phyloP scores from a whole-genome alignment of 1,140 invertebrate species.

The Popillia japonica region DNA sequence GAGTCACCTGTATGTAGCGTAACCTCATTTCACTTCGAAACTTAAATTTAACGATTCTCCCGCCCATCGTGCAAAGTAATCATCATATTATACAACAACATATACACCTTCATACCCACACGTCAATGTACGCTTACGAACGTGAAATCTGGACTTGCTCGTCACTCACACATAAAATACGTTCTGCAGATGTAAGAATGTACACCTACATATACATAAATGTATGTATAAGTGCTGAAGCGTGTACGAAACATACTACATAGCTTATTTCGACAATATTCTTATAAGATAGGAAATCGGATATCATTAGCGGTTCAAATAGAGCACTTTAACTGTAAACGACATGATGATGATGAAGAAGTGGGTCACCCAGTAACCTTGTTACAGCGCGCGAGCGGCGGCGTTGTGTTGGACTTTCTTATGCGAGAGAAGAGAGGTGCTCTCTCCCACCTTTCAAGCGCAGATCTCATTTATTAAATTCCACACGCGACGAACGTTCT shows the following conservation, averaged over 20 bases:
- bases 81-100: not conserved
- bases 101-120: not conserved
- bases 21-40: slow-evolving; percentile 3
- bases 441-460: slow-evolving; percentile 20
- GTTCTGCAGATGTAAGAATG: too few species aligned
- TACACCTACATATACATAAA: not conserved
- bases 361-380: slow-evolving; percentile 26
- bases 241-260: not conserved
- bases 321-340: slow-evolving; percentile 24
- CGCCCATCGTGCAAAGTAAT: not conserved
- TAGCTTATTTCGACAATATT: not conserved
- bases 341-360: not conserved
- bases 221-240: not conserved
- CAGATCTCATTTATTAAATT: slow-evolving; percentile 29
- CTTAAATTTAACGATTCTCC: not conserved
- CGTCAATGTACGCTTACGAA: not conserved
- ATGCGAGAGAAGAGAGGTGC: slow-evolving; percentile 11
- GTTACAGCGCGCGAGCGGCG: not conserved
- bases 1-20: not conserved
- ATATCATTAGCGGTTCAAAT: slow-evolving; percentile 24
- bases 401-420: slow-evolving; percentile 8
- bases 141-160: not conserved
- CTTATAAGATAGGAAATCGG: slow-evolving; percentile 27
- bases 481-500: slow-evolving; percentile 21
- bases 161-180: too few species aligned